Base-by-base conservation (phyloP, 1,140 invertebrate species). In the Pseudomyrmex flavicornis region DNA sequence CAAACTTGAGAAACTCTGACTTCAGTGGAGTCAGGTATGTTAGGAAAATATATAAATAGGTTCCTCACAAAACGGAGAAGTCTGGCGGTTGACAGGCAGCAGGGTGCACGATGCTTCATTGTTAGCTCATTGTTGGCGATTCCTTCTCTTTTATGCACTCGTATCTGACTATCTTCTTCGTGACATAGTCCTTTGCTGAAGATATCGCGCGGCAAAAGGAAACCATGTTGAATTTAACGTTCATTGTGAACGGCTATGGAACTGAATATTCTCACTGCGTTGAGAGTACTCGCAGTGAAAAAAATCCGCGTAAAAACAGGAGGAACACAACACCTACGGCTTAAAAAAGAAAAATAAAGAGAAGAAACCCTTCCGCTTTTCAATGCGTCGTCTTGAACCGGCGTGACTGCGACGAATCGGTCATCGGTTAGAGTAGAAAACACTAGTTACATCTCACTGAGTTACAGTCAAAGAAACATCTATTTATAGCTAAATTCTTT, bases 81-180 rank as follows among this genome's bases (percentile, higher is more conserved):
- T 89, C 83, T 58, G 20, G 17, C 85, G 83, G 80, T 84, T 76
- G 86, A 85, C 86, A 77, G 84, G 84, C 85, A 84, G 77, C 82
- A 68, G 83, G 89, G 88, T 87, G 85, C 83, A 83, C 79, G 73
- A 79, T 65, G 75, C 70, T 80, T 85, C 79, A 91, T 92, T 91
- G 90, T 92, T 88, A 74, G 63, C 75, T 92, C 91, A 89, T 91
- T 91, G 90, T 92, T 89, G 87, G 84, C 68, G 85, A 92, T 92
- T 92, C 82, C 84, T 87, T 86, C 84, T 77, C 26, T 83, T 86
- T 87, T 82, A 79, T 88, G 50, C 66, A 70, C 77, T 52, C 87
- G 61, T 88, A 76, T 88, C 75, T 66, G 72, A 15, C 87, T 88
- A 82, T 83, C 76, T 88, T 56, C 56, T 17, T 50, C 69, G 35